Evolutionary conservation across 1,140 invertebrate genomes (phyloP).

Genomic region (Dendrolimus punctatus): DNA sequence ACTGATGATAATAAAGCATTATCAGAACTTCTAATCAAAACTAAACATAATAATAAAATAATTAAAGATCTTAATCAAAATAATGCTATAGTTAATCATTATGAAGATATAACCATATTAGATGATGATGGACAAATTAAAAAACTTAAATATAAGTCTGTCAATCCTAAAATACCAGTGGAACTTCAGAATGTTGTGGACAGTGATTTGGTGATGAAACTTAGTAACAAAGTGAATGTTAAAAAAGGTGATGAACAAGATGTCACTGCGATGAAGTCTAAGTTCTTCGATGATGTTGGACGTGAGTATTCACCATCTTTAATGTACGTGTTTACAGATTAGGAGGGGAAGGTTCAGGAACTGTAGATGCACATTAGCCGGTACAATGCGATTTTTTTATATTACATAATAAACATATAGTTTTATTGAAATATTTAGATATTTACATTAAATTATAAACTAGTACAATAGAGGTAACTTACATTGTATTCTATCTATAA

Average conservation of each 20-base stretch:
- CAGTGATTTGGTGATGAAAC: slow-evolving; percentile 12
- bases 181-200: slow-evolving; percentile 19
- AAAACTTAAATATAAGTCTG: slow-evolving; percentile 51
- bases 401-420: too few species aligned
- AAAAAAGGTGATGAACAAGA: slow-evolving; percentile 7
- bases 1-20: neutral
- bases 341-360: neutral
- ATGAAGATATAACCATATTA: slow-evolving; percentile 52
- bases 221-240: slow-evolving; percentile 15
- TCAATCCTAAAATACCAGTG: slow-evolving; percentile 22
- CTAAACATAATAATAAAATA: slow-evolving; percentile 30
- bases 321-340: neutral
- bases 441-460: too few species aligned
- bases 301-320: slow-evolving; percentile 35
- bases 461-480: too few species aligned
- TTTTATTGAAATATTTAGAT: too few species aligned
- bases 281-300: slow-evolving; percentile 54
- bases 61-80: slow-evolving; percentile 31
- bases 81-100: slow-evolving; percentile 37
- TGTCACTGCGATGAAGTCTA: slow-evolving; percentile 23
- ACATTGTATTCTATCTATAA: too few species aligned
- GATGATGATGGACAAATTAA: slow-evolving; percentile 44
- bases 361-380: neutral
- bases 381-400: neutral
- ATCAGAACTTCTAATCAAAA: slow-evolving; percentile 36